Base-by-base conservation (phyloP, 2,888 invertebrate genomes). In the Heteromurus nitidus region DNA sequence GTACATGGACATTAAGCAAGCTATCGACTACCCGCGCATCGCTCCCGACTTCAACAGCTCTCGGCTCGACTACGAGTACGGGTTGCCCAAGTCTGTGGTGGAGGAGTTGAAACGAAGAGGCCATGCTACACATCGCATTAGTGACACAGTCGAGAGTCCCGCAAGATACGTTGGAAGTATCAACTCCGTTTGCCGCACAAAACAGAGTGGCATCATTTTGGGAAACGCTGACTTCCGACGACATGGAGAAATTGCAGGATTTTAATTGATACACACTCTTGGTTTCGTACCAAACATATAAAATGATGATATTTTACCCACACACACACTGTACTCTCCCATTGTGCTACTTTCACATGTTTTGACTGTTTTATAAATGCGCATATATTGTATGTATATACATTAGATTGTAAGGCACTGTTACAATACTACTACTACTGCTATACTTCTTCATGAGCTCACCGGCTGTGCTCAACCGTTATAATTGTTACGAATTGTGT, bases 171-270 rank as follows among this genome's bases (percentile, higher is more conserved):
- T 87, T 26, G 87, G 85, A 22, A 84, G 83, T 60, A 85, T 87
- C 2, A 85, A 85, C 44, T 72, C 87, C 0, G 87, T 86, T 0
- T 86, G 87, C 55, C 65, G 82, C 13, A 86, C 86, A 0, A 83
- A 83, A 47, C 47, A 47, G 2, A 68, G 60, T 3, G 74, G 76
- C 22, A 58, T 85, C 20, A 74, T 87, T 65, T 60, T 87, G 18
- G 86, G 84, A n/a, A 87, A 87, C 75, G 86, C 86, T 5, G 87
- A 87, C 73, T 85, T 58, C 68, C 77, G 87, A n/a, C 85, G 86
- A 62, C 22, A 68, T 16, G 87, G 86, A 47, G 79, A 67, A n/a
- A 82, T 85, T 3, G 85, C 86, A 16, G 87, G 87, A 20, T 86
- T 84, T 81, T 87, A 84, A 67, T 11, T 3, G 55, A 16, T n/a